Conservation (phyloP, 2,888 invertebrate species). For the Pantelozetes paolii region DNA sequence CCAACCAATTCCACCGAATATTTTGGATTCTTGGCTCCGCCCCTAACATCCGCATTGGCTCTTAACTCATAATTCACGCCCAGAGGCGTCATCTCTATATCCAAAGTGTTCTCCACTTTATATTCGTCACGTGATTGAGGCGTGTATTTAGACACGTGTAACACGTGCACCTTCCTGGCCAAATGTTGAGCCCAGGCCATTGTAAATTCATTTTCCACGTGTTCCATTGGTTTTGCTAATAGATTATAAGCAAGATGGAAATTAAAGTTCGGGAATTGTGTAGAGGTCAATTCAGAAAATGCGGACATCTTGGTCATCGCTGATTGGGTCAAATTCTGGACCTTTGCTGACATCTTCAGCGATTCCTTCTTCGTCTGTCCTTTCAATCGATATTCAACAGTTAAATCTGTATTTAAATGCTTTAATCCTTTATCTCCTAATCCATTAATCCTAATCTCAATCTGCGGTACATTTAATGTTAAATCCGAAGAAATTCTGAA, state of each 20-base stretch:
- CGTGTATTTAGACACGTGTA: constrained; percentile 12
- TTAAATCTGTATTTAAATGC: neutral
- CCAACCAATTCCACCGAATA: neutral
- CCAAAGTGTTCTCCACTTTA: constrained; percentile 4
- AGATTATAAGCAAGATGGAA: constrained; percentile 42
- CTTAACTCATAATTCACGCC: constrained; percentile 31
- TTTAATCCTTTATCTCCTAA: neutral
- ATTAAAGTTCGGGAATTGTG: constrained; percentile 42
- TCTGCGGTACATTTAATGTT: neutral
- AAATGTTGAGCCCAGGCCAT: constrained; percentile 36
- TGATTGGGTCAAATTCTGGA: constrained; percentile 35
- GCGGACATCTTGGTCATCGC: constrained; percentile 42
- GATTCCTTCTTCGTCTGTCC: constrained; percentile 3
- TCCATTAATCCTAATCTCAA: neutral
- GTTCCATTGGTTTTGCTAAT: constrained; percentile 40
- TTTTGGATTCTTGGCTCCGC: neutral
- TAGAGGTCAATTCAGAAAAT: constrained; percentile 40
- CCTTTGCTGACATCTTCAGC: constrained; percentile 18
- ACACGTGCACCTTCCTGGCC: neutral
- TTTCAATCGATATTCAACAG: constrained; percentile 3
- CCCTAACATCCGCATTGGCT: neutral
- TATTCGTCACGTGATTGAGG: neutral
- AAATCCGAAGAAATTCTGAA: constrained; percentile 9
- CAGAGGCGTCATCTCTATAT: neutral
- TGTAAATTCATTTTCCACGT: constrained; percentile 44